Evolutionary conservation across 2,797 vertebrate genomes (phyloP).

Genomic region (Alectoris magna): DNA sequence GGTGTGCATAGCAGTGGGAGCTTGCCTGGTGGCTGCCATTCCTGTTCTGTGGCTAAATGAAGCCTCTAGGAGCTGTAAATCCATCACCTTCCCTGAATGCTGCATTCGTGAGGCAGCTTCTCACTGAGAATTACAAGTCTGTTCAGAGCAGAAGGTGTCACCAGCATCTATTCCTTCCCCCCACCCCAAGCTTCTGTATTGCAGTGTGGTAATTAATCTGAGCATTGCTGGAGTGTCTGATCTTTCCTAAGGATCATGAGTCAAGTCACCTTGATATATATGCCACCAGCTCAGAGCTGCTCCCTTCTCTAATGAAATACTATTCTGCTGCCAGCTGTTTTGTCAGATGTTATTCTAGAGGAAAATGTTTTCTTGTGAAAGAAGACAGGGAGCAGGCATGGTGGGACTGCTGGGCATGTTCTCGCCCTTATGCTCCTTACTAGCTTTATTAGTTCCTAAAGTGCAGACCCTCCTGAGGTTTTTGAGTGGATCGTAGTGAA

Average conservation of each 20-base stretch:
- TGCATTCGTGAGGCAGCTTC: neutral
- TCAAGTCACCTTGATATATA: neutral
- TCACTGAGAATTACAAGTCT: neutral
- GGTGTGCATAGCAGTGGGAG: neutral
- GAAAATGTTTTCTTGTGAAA: constrained; percentile 16
- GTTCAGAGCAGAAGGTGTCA: neutral
- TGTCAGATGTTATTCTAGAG: constrained; percentile 18
- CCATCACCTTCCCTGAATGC: neutral
- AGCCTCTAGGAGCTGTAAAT: constrained; percentile 36
- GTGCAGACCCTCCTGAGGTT: neutral
- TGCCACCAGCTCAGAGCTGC: constrained; percentile 5
- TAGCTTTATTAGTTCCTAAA: neutral
- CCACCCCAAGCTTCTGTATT: neutral
- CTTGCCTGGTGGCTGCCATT: neutral
- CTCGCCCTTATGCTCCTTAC: neutral
- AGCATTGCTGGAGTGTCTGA: constrained; percentile 28
- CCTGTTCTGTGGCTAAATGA: neutral
- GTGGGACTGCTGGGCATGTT: neutral
- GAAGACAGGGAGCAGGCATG: neutral
- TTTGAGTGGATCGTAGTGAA: neutral
- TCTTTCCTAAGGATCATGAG: constrained; percentile 9
- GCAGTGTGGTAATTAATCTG: constrained; percentile 22
- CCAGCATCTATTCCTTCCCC: neutral
- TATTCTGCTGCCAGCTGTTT: constrained; percentile 11
- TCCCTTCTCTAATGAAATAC: neutral